Base-by-base conservation (phyloP, 2,113 vertebrate species). In the Thalassarche chlororhynchos region DNA sequence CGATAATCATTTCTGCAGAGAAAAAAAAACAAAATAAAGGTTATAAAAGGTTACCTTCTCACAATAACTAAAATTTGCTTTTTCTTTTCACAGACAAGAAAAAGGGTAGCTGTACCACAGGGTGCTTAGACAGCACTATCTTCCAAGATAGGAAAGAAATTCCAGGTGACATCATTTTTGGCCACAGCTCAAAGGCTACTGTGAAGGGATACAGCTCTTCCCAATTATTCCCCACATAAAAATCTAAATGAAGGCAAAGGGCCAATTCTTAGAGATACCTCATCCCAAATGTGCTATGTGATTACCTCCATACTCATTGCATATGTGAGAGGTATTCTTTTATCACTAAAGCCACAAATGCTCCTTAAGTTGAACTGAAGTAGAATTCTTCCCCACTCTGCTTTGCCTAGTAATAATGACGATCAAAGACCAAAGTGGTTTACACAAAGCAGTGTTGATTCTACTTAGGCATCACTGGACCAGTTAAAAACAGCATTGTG, bases 241-340 rank as follows among this genome's bases (percentile, higher is more conserved):
- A 89, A 95, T 95, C 89, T 96, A 96, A 96, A 96, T 93, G 71
- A 94, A 94, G 94, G 95, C 95, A 96, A 83, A 93, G 54, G 64
- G 94, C 94, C 95, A 97, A 66, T 85, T 96, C 79, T 88, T 72
- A 66, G 71, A 88, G 82, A 85, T 89, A 65, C 75, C 55, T 95
- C 81, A 89, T 87, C 68, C 62, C 58, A 94, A 96, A 97, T 79
- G 78, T 88, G 71, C 58, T 55, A 24, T 17, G 52, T 77, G 89
- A 93, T 95, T 89, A 95, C 75, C 72, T 85, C 51, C 81, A 95
- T 55, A 74, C 66, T 66, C 87, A 83, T 11, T 47, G 62, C 8
- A 51, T 83, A 70, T 80, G 62, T 54, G 54, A 79, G 75, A 96
- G 70, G n/a, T 65, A 51, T 14, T 79, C 19, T 85, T 93, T 64